Percentiles rank a stretch among this genome's conserved stretches.
phyloP scores from a whole-genome alignment of 2,888 invertebrate species.

The Trilocha varians region DNA sequence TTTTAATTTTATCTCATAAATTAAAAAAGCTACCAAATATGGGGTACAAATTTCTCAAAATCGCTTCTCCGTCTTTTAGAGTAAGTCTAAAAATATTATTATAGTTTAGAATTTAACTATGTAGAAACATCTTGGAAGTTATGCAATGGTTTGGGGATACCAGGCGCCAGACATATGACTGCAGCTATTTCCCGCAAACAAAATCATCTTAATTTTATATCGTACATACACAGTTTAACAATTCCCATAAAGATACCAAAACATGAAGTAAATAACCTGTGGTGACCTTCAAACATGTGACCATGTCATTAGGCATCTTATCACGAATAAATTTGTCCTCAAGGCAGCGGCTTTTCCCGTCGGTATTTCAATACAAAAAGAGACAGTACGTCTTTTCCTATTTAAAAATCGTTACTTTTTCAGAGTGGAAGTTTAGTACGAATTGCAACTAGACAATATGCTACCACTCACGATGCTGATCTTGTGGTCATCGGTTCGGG shows the following conservation, averaged over 20 bases:
- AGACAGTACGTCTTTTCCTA: no score
- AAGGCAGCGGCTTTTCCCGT: no score
- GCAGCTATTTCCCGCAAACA: background rate
- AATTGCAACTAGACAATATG: constrained; percentile 74
- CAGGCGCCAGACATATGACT: background rate
- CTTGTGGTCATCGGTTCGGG: constrained; percentile 98
- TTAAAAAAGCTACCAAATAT: constrained; percentile 28
- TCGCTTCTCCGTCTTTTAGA: constrained; percentile 53
- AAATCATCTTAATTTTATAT: no score
- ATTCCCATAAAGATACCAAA: background rate
- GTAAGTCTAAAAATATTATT: constrained; percentile 32
- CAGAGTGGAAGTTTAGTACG: constrained; percentile 41
- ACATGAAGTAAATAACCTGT: constrained; percentile 10
- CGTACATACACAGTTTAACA: no score
- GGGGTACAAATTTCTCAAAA: constrained; percentile 59
- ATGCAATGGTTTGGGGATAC: constrained; percentile 38
- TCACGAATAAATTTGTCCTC: no score
- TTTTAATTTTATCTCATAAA: constrained; percentile 20
- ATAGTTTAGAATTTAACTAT: constrained; percentile 2
- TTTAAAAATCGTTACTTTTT: constrained; percentile 11
- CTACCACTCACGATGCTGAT: constrained; percentile 87
- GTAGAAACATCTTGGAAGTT: constrained; percentile 34
- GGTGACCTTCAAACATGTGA: constrained; percentile 65
- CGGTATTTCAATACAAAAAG: no score
- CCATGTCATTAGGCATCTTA: constrained; percentile 30